phyloP scores from a whole-genome alignment of 2,113 vertebrate species.

The Sinocyclocheilus rhinocerous region DNA sequence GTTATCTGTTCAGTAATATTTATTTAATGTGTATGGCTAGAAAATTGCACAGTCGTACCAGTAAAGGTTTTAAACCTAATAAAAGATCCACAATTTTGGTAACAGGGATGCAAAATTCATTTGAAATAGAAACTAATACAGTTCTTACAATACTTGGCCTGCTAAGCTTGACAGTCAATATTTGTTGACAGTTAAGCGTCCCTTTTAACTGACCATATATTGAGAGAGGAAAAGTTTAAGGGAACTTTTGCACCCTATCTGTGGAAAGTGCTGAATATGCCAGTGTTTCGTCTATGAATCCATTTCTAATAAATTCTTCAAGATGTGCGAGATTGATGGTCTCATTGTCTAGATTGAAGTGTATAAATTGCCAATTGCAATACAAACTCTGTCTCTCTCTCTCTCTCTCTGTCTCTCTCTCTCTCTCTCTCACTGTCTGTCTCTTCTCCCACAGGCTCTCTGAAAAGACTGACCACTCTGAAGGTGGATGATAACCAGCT shows the following conservation, averaged over 20 bases:
- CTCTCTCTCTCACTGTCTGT: conserved; percentile 3
- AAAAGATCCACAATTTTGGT: neutral
- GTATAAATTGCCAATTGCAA: neutral
- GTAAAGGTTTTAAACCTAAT: neutral
- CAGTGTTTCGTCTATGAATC: neutral
- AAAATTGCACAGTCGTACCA: neutral
- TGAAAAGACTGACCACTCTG: conserved; percentile 92
- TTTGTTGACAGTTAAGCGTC: neutral
- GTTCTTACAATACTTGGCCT: neutral
- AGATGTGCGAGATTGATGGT: neutral
- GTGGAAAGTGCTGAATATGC: neutral
- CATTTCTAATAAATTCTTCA: conserved; percentile 8
- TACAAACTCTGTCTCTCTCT: neutral
- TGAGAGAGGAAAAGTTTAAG: neutral
- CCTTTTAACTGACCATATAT: neutral
- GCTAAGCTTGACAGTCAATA: neutral
- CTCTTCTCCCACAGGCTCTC: conserved; percentile 77
- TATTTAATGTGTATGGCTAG: neutral
- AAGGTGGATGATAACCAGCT: conserved; percentile 99
- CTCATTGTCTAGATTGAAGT: neutral
- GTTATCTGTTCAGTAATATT: neutral
- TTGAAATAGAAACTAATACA: neutral
- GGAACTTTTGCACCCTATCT: neutral
- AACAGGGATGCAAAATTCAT: neutral
- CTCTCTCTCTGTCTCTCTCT: neutral